Base-by-base conservation (phyloP, 1,140 invertebrate genomes). In the Trachymyrmex cornetzi region DNA sequence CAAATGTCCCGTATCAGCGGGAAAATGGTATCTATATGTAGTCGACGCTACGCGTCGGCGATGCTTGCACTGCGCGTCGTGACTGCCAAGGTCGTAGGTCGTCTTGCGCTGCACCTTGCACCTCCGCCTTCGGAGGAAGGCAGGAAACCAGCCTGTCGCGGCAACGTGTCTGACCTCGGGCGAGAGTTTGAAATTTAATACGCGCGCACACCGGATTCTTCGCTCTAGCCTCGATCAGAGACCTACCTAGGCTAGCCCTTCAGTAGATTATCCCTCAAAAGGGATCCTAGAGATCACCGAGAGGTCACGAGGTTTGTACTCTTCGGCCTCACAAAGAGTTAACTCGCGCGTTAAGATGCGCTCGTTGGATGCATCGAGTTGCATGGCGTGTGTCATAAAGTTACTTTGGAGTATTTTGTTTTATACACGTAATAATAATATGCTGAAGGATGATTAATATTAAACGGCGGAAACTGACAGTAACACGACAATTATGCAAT, bases 11-110 rank as follows among this genome's bases (percentile, higher is more conserved):
- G n/a, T 34, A 50, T 81, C 44, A 44, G 27, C 57, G 63, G 63
- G 82, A 63, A 81, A 91, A 91, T 90, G 9, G 86, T 90, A 87
- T 34, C 77, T 14, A 16, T 50, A 22, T 22, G 72, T 63, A 64
- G 64, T 64, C 72, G 77, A 16, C 53, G n/a, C 67, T 66, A 34
- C 27, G 87, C 59, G 27, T 53, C 57, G 77, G 19, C 66, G 77
- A 34, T 84, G 85, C 79, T 72, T 71, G 66, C 67, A 67, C 55
- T 72, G 64, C 86, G 64, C 86, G 85, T 93, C 93, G 93, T 93
- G 93, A 94, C 91, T 92, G 88, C 91, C 91, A 94, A 94, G 93
- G 93, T 93, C 92, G 90, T 92, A 92, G 91, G 92, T 93, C 93
- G 90, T 48, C 86, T 88, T 77, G 88, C 77, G 92, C 19, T 84